Base-by-base conservation (phyloP, 2,888 invertebrate genomes). In the Oasisia sp. region DNA sequence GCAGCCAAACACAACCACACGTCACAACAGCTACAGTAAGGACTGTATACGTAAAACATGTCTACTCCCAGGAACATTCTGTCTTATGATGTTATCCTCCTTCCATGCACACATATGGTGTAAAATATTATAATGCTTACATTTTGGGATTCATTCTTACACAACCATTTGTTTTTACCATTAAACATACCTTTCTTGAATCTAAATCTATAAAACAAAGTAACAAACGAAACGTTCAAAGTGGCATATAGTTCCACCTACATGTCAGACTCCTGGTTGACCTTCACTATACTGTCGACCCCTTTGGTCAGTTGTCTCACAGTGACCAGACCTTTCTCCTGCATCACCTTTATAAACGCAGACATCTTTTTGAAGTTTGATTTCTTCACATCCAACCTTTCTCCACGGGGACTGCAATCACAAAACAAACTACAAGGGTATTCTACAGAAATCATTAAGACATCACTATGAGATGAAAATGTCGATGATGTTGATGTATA, bases 321-420 rank as follows among this genome's bases (percentile, higher is more conserved):
- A 90, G 94, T 94, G 32, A 97, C 95, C n/a, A 96, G 94, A 44
- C 96, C 97, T 95, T 97, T 97, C 95, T 97, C 97, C 94, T 97
- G 97, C 98, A 98, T 98, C 93, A 97, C 97, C 97, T 97, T 94
- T 50, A 99, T 96, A 95, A 99, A 99, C 93, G 98, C 98, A 27
- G 98, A 97, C 92, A 99, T 96, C 96, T 99, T 99, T 97, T 99
- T 99, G 95, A 97, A 98, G 19, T 97, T 97, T 0, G 98, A 98
- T 96, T 98, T 98, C 96, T 99, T 99, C 0, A 99, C 97, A 95
- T 99, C 98, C 89, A 99, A 96, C 32, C 97, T 97, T 91, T 97
- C 96, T 4, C 97, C 97, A n/a, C 97, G 95, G 0, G 98, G 98
- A 95, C 98, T 97, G 92, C 94, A 94, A 94, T 92, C 50, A 92